Conservation (phyloP, 2,888 invertebrate species). For the Euplagia quadripunctaria region DNA sequence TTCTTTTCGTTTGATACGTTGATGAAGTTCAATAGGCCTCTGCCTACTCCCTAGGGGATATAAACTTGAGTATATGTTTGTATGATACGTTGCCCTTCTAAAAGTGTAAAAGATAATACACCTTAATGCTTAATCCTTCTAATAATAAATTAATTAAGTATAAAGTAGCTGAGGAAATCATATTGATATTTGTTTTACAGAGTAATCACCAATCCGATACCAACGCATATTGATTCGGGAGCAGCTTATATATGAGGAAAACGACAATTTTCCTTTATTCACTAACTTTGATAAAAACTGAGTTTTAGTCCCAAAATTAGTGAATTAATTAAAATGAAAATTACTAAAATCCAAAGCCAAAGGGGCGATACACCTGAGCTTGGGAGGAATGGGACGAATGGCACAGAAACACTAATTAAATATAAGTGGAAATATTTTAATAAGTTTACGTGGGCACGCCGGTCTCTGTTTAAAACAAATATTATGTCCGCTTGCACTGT, state of each 20-base stretch:
- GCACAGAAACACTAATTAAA: slow-evolving; percentile 83
- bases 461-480: slow-evolving; percentile 80
- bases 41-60: no score
- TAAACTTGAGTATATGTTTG: no score
- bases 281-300: no score
- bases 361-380: slow-evolving; percentile 73
- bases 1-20: no score
- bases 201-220: neutral
- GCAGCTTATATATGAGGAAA: neutral
- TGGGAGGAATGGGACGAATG: slow-evolving; percentile 74
- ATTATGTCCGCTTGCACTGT: slow-evolving; percentile 77
- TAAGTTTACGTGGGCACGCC: slow-evolving; percentile 81
- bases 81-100: no score
- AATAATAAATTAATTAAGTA: no score
- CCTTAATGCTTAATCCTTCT: no score
- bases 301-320: slow-evolving; percentile 3
- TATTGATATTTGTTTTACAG: neutral
- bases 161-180: no score
- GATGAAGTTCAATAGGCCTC: no score
- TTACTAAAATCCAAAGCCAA: slow-evolving; percentile 53
- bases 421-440: slow-evolving; percentile 86
- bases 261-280: neutral
- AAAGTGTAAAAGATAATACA: no score
- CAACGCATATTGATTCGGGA: neutral
- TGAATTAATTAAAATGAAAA: slow-evolving; percentile 40